Base-by-base conservation (phyloP, 2,113 vertebrate genomes). In the Ivindomyrus marchei region DNA sequence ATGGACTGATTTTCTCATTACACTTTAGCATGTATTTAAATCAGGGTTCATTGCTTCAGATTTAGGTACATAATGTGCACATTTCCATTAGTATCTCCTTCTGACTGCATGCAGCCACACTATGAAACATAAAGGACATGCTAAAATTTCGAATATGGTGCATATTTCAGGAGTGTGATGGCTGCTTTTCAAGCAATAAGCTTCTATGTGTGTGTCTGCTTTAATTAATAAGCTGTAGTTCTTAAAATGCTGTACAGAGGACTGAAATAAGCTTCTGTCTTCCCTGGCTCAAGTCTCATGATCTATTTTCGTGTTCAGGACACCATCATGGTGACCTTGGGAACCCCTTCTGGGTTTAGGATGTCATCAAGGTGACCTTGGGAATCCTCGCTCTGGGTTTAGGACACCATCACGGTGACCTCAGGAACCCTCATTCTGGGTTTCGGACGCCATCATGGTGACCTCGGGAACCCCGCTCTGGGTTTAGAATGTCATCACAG, bases 51-150 rank as follows among this genome's bases (percentile, higher is more conserved):
- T 50, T 50, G 45, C 45, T 85, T 47, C 10, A n/a, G 84, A 85
- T 85, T 86, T 86, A 27, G 45, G 50, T 86, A 86, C 84, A 86
- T 86, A 86, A 86, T 49, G 84, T 50, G 47, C 45, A 86, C 45
- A 86, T 86, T 86, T 50, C n/a, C 46, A 50, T 86, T 86, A 50
- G n/a, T 50, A n/a, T 50, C 84, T 50, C 21, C 46, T 9, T 47
- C 15, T 86, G 21, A 86, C 24, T 27, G 19, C 46, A 49, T 49
- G 24, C n/a, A n/a, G n/a, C 45, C 24, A 86, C 19, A 49, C 84
- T 49, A 24, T 86, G 84, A 49, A 47, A 86, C 45, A 49, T 24
- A 85, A 47, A 49, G 45, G 6, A 86, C 45, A 86, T 86, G 84
- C 84, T 50, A 24, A 50, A 86, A 86, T 27, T 50, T 50, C 0